Evolutionary conservation across 2,888 invertebrate species (phyloP).

Genomic region (Zygothrica quintamaculata): DNA sequence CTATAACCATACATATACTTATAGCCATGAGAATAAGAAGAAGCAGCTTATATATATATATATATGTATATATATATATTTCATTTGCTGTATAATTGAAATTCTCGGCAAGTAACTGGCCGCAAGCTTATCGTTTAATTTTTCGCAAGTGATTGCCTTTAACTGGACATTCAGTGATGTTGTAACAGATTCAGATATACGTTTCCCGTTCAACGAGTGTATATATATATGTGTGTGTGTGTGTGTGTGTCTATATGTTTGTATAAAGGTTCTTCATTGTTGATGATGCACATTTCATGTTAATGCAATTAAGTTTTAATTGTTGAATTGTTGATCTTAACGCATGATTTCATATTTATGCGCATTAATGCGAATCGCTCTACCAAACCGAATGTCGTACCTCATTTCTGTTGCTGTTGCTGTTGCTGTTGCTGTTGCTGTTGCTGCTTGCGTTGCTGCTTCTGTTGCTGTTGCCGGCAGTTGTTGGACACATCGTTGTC

Average conservation of each 20-base stretch:
- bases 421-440: too few species aligned
- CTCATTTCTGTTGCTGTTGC: constrained; percentile 28
- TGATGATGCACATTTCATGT: constrained; percentile 81
- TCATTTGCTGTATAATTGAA: constrained; percentile 57
- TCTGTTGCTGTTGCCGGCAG: constrained; percentile 13
- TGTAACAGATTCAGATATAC: background rate
- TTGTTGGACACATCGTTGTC: constrained; percentile 61
- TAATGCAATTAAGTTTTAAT: constrained; percentile 80
- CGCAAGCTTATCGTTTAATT: constrained; percentile 51
- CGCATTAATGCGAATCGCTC: constrained; percentile 74
- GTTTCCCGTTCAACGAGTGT: too few species aligned
- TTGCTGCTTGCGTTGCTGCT: too few species aligned
- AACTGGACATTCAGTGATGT: constrained; percentile 5
- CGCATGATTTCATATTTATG: constrained; percentile 81
- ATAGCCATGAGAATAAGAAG: background rate
- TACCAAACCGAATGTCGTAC: constrained; percentile 36
- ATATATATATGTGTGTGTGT: background rate
- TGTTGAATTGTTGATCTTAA: constrained; percentile 81
- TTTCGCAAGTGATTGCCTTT: constrained; percentile 50
- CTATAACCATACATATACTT: background rate
- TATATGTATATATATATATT: too few species aligned
- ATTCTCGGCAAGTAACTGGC: constrained; percentile 39
- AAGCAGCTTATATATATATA: background rate
- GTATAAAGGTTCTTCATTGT: constrained; percentile 34
- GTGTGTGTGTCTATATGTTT: background rate